Percentiles rank a stretch among this genome's conserved stretches.
These are phyloP conservation scores for Dendrolimus houi DNA, from an alignment of 2,888 invertebrate genomes.

Conservation along the genomic window DNA sequence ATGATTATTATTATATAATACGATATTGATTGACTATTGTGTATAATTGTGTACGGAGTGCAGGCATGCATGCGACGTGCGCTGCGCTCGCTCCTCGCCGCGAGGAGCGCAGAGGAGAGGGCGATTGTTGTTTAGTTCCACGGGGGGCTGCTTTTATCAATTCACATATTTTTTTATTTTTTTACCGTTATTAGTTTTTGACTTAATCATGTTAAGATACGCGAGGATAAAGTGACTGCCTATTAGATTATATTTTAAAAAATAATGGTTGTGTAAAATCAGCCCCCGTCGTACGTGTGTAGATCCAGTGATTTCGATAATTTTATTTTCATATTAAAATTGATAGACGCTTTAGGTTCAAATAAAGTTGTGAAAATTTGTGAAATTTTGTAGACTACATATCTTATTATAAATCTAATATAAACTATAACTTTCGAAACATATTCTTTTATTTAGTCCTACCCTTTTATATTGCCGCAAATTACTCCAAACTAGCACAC, in stretches of 20 bases:
- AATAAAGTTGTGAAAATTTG: conserved; percentile 77
- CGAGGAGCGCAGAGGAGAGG: not conserved
- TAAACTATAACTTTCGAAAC: conserved; percentile 74
- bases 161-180: conserved; percentile 74
- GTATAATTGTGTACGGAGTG: conserved; percentile 49
- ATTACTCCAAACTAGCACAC: too few relatives aligned
- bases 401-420: conserved; percentile 77
- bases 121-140: conserved; percentile 41
- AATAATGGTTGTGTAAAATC: conserved; percentile 70
- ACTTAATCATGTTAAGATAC: conserved; percentile 66
- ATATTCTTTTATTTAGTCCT: conserved; percentile 47
- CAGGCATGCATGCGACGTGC: not conserved
- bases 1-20: conserved; percentile 52
- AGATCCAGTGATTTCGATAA: conserved; percentile 68
- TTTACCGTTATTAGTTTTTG: conserved; percentile 75
- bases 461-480: not conserved
- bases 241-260: conserved; percentile 76
- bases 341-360: conserved; percentile 76
- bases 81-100: not conserved
- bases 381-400: conserved; percentile 77
- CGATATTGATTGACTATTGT: conserved; percentile 21
- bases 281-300: conserved; percentile 62
- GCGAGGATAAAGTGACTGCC: conserved; percentile 67
- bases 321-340: conserved; percentile 75
- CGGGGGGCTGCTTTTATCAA: conserved; percentile 69